A percentile compares a stretch with the other conserved stretches of the same genome.
Evolutionary conservation across 2,888 invertebrate genomes (phyloP).

Genomic region (Agriopis aurantiaria): DNA sequence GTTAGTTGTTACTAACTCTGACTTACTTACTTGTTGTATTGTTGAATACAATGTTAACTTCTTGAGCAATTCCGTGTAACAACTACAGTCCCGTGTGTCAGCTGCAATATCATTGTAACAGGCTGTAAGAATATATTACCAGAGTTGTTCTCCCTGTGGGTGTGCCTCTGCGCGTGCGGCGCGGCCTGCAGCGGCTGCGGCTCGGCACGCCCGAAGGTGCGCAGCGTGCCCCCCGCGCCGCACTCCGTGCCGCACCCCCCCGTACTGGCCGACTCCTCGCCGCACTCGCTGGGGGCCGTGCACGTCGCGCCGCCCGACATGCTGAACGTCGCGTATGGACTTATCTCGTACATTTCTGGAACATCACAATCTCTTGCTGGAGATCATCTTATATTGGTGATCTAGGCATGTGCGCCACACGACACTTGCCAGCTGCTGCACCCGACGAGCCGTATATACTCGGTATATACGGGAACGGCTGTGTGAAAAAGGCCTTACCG

Average conservation of each 20-base stretch:
- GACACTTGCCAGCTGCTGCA: too few species aligned
- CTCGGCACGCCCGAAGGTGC: conserved; percentile 91
- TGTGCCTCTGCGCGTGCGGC: conserved; percentile 68
- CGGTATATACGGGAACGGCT: too few species aligned
- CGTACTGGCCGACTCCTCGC: conserved; percentile 73
- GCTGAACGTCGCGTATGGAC: conserved; percentile 93
- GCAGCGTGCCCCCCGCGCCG: conserved; percentile 87
- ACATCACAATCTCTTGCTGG: background rate
- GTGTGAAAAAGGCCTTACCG: too few species aligned
- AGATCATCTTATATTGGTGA: background rate
- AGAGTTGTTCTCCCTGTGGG: conserved; percentile 48
- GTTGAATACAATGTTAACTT: too few species aligned
- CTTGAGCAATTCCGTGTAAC: too few species aligned
- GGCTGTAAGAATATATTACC: conserved; percentile 1
- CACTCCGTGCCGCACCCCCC: conserved; percentile 73
- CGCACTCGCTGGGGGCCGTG: conserved; percentile 36
- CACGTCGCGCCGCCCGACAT: conserved; percentile 73
- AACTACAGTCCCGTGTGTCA: too few species aligned
- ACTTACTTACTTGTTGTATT: too few species aligned
- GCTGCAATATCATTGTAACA: too few species aligned
- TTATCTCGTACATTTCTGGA: conserved; percentile 93
- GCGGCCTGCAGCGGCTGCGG: conserved; percentile 78
- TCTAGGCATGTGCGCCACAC: too few species aligned
- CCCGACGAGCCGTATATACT: too few species aligned
- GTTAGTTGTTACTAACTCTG: too few species aligned